Conservation (phyloP, 53 echinoderm and acorn worm species). For the Luidia sarsii region DNA sequence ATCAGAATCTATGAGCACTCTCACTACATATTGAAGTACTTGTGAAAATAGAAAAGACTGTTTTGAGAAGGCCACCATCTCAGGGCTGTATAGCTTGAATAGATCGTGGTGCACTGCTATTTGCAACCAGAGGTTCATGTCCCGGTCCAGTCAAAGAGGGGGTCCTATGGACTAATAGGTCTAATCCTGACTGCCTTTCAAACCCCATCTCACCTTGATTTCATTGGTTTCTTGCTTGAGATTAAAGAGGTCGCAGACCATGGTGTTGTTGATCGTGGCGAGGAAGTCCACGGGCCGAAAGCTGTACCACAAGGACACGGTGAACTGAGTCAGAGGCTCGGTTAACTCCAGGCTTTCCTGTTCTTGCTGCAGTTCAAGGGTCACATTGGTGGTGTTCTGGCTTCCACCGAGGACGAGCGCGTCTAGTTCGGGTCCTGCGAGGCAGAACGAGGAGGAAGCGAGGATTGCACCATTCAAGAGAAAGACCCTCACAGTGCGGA, state of each 20-base stretch:
- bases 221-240: too few relatives aligned
- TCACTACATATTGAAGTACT: neutral
- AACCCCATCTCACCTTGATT: too few relatives aligned
- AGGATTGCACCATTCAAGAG: too few relatives aligned
- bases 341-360: rapidly evolving
- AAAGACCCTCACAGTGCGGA: too few relatives aligned
- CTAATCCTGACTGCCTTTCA: too few relatives aligned
- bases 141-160: too few relatives aligned
- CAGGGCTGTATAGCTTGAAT: too few relatives aligned
- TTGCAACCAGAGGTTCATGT: too few relatives aligned
- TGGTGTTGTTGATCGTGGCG: neutral
- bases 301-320: conserved; percentile 53
- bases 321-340: neutral
- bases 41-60: too few relatives aligned
- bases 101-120: too few relatives aligned
- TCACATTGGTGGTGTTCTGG: neutral
- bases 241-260: conserved; percentile 28
- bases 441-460: neutral
- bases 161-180: too few relatives aligned
- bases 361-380: conserved; percentile 11
- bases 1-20: neutral
- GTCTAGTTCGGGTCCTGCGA: conserved; percentile 29
- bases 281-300: conserved; percentile 42
- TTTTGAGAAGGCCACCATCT: too few relatives aligned
- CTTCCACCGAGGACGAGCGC: conserved; percentile 24